These are phyloP conservation scores for Takifugu flavidus DNA, from an alignment of 2,113 vertebrate species.

Conservation along the genomic window DNA sequence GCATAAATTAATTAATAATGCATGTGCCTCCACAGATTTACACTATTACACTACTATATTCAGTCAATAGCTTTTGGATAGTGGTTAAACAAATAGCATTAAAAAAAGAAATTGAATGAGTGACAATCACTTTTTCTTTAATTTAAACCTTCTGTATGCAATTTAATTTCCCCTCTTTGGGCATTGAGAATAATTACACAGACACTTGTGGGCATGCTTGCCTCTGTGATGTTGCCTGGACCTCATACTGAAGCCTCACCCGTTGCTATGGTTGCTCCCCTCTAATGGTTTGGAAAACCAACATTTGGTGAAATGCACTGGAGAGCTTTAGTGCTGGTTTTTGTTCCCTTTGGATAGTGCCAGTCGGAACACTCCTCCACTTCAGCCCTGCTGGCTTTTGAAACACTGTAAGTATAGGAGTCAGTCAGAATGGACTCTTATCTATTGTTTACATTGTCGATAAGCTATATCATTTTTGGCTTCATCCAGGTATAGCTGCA, in stretches of 20 bases:
- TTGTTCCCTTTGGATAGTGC: background rate
- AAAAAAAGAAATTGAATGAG: background rate
- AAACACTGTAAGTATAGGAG: too few species aligned
- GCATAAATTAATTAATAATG: constrained; percentile 6
- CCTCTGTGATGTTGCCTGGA: background rate
- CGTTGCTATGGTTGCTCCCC: background rate
- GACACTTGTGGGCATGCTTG: background rate
- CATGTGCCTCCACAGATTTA: background rate
- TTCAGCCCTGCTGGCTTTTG: background rate
- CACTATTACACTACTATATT: background rate
- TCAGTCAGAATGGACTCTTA: too few species aligned
- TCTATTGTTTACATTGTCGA: too few species aligned
- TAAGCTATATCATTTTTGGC: too few species aligned
- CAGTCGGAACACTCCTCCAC: background rate
- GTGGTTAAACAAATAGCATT: background rate
- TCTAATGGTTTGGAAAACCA: background rate
- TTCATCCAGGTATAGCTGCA: too few species aligned
- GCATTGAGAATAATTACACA: background rate
- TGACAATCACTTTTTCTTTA: background rate
- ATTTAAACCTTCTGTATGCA: background rate
- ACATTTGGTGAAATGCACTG: background rate
- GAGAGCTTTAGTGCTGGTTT: background rate
- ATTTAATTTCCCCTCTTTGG: background rate
- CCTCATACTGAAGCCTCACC: background rate
- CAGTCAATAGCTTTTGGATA: background rate